A percentile compares a stretch with the other conserved stretches of the same genome.
Conservation (phyloP, 1,140 invertebrate genomes). For the Pogonognathellus flavescens region DNA sequence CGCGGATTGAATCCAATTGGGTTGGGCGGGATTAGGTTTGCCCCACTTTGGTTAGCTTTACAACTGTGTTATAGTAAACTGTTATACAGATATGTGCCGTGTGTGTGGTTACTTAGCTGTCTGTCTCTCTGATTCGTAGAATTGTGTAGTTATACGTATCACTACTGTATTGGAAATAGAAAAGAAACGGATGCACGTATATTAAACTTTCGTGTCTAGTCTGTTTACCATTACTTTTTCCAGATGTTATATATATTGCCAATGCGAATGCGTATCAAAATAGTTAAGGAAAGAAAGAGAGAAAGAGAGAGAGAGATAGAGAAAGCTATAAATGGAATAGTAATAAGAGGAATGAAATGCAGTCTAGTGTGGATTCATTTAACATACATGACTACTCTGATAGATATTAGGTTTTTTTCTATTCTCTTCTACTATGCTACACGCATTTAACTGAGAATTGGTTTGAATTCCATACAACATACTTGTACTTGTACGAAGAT, state of each 20-base stretch:
- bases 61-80: background rate
- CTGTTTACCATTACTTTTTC: background rate
- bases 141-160: background rate
- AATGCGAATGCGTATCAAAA: background rate
- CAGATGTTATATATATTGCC: background rate
- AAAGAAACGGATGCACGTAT: background rate
- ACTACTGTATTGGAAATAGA: background rate
- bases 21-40: constrained; percentile 40
- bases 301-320: background rate
- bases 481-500: constrained; percentile 9
- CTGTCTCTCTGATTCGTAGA: background rate
- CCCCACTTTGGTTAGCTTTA: background rate
- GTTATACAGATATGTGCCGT: background rate
- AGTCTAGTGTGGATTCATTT: background rate
- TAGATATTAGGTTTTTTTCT: background rate
- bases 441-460: background rate
- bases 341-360: background rate
- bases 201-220: background rate
- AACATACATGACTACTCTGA: constrained; percentile 2
- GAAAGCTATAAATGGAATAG: constrained; percentile 20
- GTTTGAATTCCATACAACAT: background rate
- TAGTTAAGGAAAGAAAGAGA: background rate
- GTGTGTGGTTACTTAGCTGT: constrained; percentile 1
- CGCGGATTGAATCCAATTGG: constrained; percentile 22
- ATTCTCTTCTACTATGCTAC: background rate